These are phyloP conservation scores for Clistopyga incitator DNA, from an alignment of 2,888 invertebrate species.

Conservation along the genomic window DNA sequence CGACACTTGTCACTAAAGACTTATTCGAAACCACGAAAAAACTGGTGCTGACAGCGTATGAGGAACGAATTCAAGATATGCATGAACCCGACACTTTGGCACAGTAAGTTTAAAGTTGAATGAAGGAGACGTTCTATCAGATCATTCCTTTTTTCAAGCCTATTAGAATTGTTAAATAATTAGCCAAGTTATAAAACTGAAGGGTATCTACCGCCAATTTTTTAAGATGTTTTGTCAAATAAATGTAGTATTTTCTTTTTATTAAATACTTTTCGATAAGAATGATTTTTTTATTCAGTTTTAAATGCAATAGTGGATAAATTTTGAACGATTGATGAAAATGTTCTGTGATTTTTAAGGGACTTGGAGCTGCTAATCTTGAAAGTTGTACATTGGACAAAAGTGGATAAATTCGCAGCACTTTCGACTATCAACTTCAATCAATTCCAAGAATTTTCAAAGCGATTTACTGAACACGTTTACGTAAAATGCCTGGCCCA, in stretches of 20 bases:
- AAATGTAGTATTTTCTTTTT: no score
- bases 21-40: conserved; percentile 85
- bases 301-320: no score
- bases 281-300: no score
- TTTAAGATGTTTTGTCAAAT: no score
- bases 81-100: conserved; percentile 86
- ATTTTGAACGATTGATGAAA: no score
- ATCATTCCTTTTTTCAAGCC: no score
- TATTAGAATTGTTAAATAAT: no score
- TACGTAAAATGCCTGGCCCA: conserved; percentile 91
- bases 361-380: conserved; percentile 89
- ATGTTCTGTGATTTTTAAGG: conserved; percentile 84
- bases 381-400: conserved; percentile 88
- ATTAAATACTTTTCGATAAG: no score
- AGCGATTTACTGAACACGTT: conserved; percentile 86
- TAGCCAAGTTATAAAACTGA: no score
- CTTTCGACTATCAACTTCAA: conserved; percentile 85
- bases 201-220: no score
- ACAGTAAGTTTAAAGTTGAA: conserved; percentile 69
- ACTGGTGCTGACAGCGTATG: conserved; percentile 83
- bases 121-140: background rate
- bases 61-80: background rate
- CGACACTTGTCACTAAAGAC: conserved; percentile 85
- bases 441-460: conserved; percentile 87
- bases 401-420: conserved; percentile 88